Percentiles rank a stretch among this genome's conserved stretches.
These are phyloP conservation scores for Numenius arquata DNA, from an alignment of 2,113 vertebrate genomes.

Conservation along the genomic window DNA sequence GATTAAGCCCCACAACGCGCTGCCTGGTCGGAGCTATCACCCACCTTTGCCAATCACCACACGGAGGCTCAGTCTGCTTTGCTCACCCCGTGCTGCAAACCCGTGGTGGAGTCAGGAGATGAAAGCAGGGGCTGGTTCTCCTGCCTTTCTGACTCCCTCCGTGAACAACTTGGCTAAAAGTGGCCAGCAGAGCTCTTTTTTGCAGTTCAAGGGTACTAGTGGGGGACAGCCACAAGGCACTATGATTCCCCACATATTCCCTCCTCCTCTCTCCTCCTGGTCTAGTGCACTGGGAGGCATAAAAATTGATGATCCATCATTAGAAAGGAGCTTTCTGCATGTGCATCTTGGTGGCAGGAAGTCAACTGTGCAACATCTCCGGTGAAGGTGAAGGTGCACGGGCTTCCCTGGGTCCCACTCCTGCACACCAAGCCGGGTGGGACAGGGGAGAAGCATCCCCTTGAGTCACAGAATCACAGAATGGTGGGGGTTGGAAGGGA, in stretches of 20 bases:
- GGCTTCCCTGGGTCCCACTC: not conserved
- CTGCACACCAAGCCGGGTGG: not conserved
- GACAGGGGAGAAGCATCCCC: not conserved
- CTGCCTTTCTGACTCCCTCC: not conserved
- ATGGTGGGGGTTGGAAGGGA: not conserved
- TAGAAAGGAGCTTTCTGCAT: not conserved
- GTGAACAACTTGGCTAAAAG: not conserved
- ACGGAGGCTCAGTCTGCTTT: not conserved
- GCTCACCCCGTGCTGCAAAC: not conserved
- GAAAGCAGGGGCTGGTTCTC: not conserved
- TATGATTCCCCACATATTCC: not conserved
- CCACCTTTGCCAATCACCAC: not conserved
- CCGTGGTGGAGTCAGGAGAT: not conserved
- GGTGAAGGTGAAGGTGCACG: accelerated
- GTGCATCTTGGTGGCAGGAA: not conserved
- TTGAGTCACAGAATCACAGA: not conserved
- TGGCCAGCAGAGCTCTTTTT: not conserved
- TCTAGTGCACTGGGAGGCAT: not conserved
- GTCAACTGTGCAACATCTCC: not conserved
- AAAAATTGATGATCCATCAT: accelerated
- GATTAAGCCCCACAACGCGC: not conserved
- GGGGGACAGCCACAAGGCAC: not conserved
- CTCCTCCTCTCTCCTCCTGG: not conserved
- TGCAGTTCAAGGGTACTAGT: not conserved
- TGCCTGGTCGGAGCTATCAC: not conserved